These are phyloP conservation scores for Zaprionus kolodkinae DNA, from an alignment of 1,140 invertebrate species.

Conservation along the genomic window DNA sequence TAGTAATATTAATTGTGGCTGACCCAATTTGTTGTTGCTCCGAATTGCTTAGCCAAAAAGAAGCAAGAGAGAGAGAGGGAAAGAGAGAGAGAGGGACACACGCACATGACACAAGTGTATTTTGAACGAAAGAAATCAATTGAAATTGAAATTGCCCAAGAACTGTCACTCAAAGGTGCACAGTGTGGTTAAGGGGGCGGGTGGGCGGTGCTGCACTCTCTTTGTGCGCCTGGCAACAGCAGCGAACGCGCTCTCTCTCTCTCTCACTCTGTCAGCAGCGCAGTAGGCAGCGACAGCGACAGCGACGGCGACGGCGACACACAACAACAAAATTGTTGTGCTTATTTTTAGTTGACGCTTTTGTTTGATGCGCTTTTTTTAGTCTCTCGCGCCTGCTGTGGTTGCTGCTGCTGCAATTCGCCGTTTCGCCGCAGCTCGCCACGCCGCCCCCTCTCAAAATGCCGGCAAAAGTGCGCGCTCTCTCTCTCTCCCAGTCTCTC, in stretches of 20 bases:
- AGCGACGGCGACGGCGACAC: background rate
- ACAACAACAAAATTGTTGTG: conserved; percentile 29
- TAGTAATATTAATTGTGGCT: conserved; percentile 74
- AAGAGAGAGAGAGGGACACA: background rate
- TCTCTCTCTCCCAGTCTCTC: conserved; percentile 19
- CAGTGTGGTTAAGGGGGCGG: background rate
- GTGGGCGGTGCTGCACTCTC: conserved; percentile 26
- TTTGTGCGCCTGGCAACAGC: conserved; percentile 51
- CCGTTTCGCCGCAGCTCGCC: too few species aligned
- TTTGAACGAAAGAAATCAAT: conserved; percentile 66
- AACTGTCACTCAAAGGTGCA: conserved; percentile 47
- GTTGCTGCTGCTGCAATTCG: conserved; percentile 28
- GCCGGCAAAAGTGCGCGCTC: conserved; percentile 54
- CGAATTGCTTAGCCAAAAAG: conserved; percentile 61
- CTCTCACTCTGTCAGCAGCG: background rate
- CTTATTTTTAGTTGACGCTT: conserved; percentile 57
- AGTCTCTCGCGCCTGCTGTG: conserved; percentile 24
- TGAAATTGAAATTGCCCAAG: conserved; percentile 72
- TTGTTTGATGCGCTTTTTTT: conserved; percentile 53
- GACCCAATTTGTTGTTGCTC: conserved; percentile 64
- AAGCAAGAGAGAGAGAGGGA: background rate
- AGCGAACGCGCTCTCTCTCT: background rate
- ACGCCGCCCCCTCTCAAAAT: conserved; percentile 33
- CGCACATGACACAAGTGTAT: conserved; percentile 45
- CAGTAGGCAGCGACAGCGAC: conserved; percentile 10